phyloP scores from a whole-genome alignment of 2,113 vertebrate genomes.

The Choloepus hoffmanni region DNA sequence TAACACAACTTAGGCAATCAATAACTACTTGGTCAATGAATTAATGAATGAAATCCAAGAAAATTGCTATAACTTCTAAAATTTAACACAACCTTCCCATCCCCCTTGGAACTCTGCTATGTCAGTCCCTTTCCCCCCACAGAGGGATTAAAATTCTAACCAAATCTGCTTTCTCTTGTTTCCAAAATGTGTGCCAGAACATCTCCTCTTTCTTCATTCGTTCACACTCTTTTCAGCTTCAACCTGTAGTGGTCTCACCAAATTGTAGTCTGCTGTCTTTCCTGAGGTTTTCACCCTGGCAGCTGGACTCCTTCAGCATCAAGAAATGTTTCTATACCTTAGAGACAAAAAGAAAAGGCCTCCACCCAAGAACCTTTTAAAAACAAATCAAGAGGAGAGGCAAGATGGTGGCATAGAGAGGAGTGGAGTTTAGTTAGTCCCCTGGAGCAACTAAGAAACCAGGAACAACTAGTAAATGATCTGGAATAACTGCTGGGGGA shows the following conservation, averaged over 20 bases:
- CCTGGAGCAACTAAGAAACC: no score
- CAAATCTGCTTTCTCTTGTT: conserved; percentile 35
- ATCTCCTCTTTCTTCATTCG: neutral
- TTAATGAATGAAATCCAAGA: conserved; percentile 48
- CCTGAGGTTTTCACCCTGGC: neutral
- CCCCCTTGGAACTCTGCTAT: neutral
- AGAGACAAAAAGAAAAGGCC: conserved; percentile 65
- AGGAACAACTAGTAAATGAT: no score
- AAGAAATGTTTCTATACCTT: neutral
- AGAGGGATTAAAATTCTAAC: conserved; percentile 42
- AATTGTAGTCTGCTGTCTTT: neutral
- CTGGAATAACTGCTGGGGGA: no score
- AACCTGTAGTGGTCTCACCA: conserved; percentile 55
- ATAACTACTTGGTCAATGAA: neutral
- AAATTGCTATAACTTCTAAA: neutral
- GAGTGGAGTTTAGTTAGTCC: no score
- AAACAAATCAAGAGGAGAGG: conserved; percentile 1
- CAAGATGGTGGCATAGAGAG: no score
- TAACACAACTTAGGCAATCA: neutral
- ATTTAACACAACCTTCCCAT: neutral
- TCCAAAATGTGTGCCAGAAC: neutral
- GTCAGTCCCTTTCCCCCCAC: neutral
- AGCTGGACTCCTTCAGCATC: conserved; percentile 11
- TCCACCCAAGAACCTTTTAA: conserved; percentile 10
- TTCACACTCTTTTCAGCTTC: conserved; percentile 4